Percentiles rank a stretch among this genome's conserved stretches.
These are phyloP conservation scores for Papilio machaon DNA, from an alignment of 1,140 invertebrate genomes.

Conservation along the genomic window DNA sequence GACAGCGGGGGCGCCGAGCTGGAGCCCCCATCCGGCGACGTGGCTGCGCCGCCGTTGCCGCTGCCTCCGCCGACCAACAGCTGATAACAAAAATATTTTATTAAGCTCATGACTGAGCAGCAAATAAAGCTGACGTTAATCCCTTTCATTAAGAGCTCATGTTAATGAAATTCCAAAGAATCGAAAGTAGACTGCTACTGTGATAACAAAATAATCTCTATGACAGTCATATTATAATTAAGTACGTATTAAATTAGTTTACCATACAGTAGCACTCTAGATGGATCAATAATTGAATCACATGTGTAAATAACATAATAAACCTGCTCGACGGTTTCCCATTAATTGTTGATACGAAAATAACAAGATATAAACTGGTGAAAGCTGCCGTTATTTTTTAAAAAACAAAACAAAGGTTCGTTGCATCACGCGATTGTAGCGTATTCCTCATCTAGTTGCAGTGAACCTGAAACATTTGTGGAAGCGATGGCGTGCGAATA, in stretches of 20 bases:
- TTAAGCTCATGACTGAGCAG: slow-evolving; percentile 12
- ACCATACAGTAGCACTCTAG: too few species aligned
- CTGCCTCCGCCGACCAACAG: slow-evolving; percentile 86
- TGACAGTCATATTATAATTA: too few species aligned
- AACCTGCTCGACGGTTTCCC: neutral
- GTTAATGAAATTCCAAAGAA: neutral
- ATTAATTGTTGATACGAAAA: neutral
- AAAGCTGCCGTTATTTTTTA: neutral
- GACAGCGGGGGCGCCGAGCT: slow-evolving; percentile 84
- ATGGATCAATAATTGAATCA: too few species aligned
- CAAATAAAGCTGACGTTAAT: neutral
- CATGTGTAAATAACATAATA: too few species aligned
- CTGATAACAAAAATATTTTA: slow-evolving; percentile 79
- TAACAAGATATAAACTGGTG: neutral
- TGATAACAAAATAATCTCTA: too few species aligned
- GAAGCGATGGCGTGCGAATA: slow-evolving; percentile 1
- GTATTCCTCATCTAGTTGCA: slow-evolving; percentile 10
- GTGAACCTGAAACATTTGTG: slow-evolving; percentile 15
- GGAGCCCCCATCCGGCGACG: slow-evolving; percentile 84
- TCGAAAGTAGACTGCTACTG: neutral
- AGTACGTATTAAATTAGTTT: too few species aligned
- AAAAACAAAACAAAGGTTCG: slow-evolving; percentile 9
- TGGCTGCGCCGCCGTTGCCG: slow-evolving; percentile 84
- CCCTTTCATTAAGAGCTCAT: neutral
- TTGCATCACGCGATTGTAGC: slow-evolving; percentile 5